phyloP scores from a whole-genome alignment of 2,888 invertebrate genomes.

The Teinopalpus imperialis region DNA sequence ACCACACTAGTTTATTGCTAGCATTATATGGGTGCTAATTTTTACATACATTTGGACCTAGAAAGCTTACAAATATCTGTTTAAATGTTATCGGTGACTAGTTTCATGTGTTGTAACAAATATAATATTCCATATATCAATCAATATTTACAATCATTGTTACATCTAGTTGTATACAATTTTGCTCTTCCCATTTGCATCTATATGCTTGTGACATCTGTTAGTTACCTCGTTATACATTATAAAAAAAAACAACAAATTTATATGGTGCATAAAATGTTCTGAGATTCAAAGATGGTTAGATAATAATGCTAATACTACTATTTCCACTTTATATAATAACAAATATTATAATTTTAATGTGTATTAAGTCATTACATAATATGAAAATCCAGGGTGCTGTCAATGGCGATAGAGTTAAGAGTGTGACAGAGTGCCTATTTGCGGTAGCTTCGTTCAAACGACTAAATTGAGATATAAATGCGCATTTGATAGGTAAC shows the following conservation, averaged over 20 bases:
- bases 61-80: slow-evolving; percentile 27
- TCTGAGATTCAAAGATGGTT: slow-evolving; percentile 56
- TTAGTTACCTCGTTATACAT: slow-evolving; percentile 36
- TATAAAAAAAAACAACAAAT: slow-evolving; percentile 43
- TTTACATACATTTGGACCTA: slow-evolving; percentile 40
- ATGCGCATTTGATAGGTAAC: slow-evolving; percentile 10
- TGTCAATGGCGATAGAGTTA: slow-evolving; percentile 53
- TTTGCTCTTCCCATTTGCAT: slow-evolving; percentile 40
- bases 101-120: slow-evolving; percentile 18
- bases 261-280: slow-evolving; percentile 65
- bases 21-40: slow-evolving; percentile 68
- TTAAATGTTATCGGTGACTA: slow-evolving; percentile 20
- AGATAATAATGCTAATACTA: slow-evolving; percentile 41
- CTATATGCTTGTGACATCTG: slow-evolving; percentile 41
- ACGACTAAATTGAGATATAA: too few species aligned
- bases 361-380: slow-evolving; percentile 17
- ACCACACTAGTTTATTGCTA: slow-evolving; percentile 61
- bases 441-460: too few species aligned
- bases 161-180: slow-evolving; percentile 40
- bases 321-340: slow-evolving; percentile 38
- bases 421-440: not conserved
- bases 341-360: slow-evolving; percentile 1
- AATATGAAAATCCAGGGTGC: slow-evolving; percentile 56
- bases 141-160: slow-evolving; percentile 3
- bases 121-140: slow-evolving; percentile 7